These are phyloP conservation scores for Penaeus chinensis DNA, from an alignment of 1,140 invertebrate genomes.

Conservation along the genomic window DNA sequence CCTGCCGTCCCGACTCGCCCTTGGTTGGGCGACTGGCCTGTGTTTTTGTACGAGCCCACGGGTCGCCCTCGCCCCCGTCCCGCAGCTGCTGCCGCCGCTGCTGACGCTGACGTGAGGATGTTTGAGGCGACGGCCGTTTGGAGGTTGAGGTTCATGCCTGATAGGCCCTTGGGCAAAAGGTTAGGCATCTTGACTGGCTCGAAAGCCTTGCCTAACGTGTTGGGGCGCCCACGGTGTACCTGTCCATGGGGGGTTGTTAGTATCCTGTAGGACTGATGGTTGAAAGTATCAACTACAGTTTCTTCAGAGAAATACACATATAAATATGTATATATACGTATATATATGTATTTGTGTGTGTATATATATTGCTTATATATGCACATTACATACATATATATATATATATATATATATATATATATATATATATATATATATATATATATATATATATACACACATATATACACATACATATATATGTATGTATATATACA, in stretches of 20 bases:
- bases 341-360: too few relatives aligned
- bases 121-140: constrained; percentile 39
- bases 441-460: too few relatives aligned
- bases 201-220: constrained; percentile 61
- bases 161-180: constrained; percentile 54
- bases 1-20: constrained; percentile 23
- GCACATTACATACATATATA: too few relatives aligned
- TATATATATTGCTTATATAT: too few relatives aligned
- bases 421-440: too few relatives aligned
- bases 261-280: not conserved
- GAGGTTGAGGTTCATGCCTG: constrained; percentile 52
- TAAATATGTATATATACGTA: too few relatives aligned
- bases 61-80: constrained; percentile 60
- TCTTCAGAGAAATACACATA: too few relatives aligned
- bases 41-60: constrained; percentile 63
- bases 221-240: constrained; percentile 61
- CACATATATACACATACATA: too few relatives aligned
- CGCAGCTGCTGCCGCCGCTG: constrained; percentile 34
- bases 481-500: too few relatives aligned
- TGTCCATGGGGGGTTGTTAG: constrained; percentile 10
- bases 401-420: too few relatives aligned
- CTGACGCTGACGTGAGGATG: constrained; percentile 31
- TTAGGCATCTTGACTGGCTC: constrained; percentile 63
- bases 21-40: constrained; percentile 23
- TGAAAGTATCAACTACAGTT: too few relatives aligned